Evolutionary conservation across 2,797 vertebrate genomes (phyloP).

Genomic region (Hoplostethus atlanticus): DNA sequence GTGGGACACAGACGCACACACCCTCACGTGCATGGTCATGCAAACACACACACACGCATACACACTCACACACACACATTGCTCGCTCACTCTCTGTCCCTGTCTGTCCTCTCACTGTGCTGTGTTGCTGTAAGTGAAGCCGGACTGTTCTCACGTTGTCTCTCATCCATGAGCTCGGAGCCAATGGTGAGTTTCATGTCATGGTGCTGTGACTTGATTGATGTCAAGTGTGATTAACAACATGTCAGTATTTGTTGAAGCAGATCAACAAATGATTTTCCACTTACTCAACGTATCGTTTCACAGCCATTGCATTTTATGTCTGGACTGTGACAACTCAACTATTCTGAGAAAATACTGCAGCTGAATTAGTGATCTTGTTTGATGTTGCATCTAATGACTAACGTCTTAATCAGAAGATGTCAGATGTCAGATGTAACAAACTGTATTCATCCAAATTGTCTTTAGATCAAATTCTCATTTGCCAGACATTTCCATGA

Average conservation of each 20-base stretch:
- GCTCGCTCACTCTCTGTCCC: neutral
- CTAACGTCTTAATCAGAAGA: neutral
- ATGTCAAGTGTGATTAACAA: neutral
- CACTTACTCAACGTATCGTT: neutral
- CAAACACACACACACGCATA: neutral
- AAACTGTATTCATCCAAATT: neutral
- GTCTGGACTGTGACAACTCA: too few species aligned
- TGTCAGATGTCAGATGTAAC: neutral
- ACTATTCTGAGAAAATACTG: too few species aligned
- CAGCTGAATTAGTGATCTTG: too few species aligned
- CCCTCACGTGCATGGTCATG: neutral
- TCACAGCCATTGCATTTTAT: neutral
- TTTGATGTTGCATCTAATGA: neutral
- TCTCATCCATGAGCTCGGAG: constrained; percentile 42
- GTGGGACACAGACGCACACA: neutral
- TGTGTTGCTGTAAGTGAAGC: constrained; percentile 22
- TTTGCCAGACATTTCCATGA: neutral
- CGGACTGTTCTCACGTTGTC: neutral
- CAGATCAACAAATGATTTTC: neutral
- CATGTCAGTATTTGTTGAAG: neutral
- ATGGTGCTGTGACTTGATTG: neutral
- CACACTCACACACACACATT: neutral
- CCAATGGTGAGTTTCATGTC: constrained; percentile 56
- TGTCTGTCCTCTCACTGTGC: constrained; percentile 9
- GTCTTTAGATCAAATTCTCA: neutral